A percentile compares a stretch with the other conserved stretches of the same genome.
These are phyloP conservation scores for Uromys caudimaculatus DNA, from an alignment of 2,797 vertebrate species.

Conservation along the genomic window DNA sequence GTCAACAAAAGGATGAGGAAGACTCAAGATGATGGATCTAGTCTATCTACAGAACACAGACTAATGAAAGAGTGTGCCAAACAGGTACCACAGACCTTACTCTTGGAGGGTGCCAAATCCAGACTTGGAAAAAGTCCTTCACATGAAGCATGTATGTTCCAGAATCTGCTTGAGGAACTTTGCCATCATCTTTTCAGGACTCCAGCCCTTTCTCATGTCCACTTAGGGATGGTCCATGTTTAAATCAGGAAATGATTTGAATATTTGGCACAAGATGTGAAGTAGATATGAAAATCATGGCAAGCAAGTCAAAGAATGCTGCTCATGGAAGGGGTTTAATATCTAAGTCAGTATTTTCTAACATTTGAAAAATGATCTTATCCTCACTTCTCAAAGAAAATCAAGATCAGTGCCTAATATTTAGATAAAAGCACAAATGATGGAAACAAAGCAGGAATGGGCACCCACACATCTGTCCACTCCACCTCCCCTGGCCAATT, in stretches of 20 bases:
- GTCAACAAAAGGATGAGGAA: neutral
- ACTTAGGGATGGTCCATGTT: neutral
- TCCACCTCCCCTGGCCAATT: neutral
- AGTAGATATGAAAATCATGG: neutral
- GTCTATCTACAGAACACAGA: neutral
- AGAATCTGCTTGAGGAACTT: neutral
- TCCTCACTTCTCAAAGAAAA: neutral
- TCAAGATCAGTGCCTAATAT: neutral
- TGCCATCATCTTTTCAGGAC: neutral
- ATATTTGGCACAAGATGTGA: neutral
- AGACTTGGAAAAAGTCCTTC: neutral
- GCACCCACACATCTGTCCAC: fast-evolving
- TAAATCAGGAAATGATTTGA: neutral
- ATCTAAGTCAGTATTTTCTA: neutral
- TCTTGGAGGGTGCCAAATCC: neutral
- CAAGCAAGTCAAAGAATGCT: neutral
- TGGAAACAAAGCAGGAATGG: neutral
- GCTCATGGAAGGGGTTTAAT: neutral
- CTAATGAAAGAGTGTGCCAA: neutral
- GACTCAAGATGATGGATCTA: neutral
- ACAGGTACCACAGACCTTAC: neutral
- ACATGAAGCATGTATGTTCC: neutral
- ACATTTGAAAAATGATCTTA: neutral
- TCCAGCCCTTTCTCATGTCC: neutral
- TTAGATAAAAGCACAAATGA: neutral